Evolutionary conservation across 1,140 invertebrate genomes (phyloP).

Genomic region (Eubasilissa regina): DNA sequence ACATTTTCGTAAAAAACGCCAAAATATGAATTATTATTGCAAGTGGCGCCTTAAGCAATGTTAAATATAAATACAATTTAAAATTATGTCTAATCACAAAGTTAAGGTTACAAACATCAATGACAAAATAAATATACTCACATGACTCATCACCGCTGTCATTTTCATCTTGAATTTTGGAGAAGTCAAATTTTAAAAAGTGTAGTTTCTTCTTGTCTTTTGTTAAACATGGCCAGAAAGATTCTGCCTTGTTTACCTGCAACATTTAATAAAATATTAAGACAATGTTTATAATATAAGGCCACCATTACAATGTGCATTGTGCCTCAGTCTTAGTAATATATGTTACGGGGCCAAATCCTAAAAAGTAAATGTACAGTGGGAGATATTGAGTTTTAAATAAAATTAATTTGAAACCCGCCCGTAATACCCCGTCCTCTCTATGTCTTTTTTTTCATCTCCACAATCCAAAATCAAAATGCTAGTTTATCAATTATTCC

Average conservation of each 20-base stretch:
- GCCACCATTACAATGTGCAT: no score
- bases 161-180: slow-evolving; percentile 96
- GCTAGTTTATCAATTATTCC: no score
- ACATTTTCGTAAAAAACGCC: no score
- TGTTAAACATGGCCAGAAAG: slow-evolving; percentile 91
- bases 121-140: not conserved
- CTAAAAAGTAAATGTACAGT: not conserved
- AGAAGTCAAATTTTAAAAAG: slow-evolving; percentile 98
- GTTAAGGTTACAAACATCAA: no score
- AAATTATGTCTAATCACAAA: no score
- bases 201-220: slow-evolving; percentile 93
- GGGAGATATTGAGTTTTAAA: not conserved
- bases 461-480: no score
- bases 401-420: not conserved
- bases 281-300: no score
- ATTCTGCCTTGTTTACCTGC: slow-evolving; percentile 78
- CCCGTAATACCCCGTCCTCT: no score
- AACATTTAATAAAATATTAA: slow-evolving; percentile 19
- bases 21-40: no score
- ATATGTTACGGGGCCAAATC: not conserved
- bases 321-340: not conserved
- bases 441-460: no score
- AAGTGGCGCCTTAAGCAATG: not conserved
- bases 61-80: no score
- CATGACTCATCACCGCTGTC: slow-evolving; percentile 64